These are phyloP conservation scores for Pterois miles DNA, from an alignment of 2,797 vertebrate species.

Conservation along the genomic window DNA sequence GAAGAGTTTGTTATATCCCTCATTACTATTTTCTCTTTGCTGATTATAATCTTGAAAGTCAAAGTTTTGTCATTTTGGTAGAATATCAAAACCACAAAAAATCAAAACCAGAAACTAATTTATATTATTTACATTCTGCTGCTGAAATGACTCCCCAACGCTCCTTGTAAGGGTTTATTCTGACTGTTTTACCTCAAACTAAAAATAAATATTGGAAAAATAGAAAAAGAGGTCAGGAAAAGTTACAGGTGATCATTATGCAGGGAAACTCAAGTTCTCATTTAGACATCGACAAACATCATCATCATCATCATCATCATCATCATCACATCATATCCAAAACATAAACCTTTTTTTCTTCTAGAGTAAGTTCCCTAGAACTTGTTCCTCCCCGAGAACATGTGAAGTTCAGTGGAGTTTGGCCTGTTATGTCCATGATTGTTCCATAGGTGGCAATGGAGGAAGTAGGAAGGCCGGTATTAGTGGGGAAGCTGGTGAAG, in stretches of 20 bases:
- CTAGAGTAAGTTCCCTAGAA: not conserved
- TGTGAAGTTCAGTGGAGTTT: not conserved
- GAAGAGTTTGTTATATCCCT: not conserved
- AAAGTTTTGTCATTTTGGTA: not conserved
- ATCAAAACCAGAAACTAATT: not conserved
- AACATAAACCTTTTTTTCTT: not conserved
- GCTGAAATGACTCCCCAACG: not conserved
- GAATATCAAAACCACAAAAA: not conserved
- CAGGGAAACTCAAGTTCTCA: no score
- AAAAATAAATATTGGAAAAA: not conserved
- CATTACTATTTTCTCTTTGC: no score
- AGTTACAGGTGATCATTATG: not conserved
- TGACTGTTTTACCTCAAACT: not conserved
- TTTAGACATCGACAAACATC: no score
- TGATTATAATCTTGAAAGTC: constrained; percentile 10
- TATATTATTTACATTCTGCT: not conserved
- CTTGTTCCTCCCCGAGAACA: not conserved
- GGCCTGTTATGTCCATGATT: constrained; percentile 72
- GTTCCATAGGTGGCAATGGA: constrained; percentile 85
- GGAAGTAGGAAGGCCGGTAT: constrained; percentile 42
- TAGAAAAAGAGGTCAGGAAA: not conserved
- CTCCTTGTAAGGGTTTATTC: not conserved
- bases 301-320: no score
- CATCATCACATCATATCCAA: not conserved
- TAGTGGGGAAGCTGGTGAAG: constrained; percentile 4